Conservation (phyloP, 2,888 invertebrate genomes). For the Digitonthophagus gazella region DNA sequence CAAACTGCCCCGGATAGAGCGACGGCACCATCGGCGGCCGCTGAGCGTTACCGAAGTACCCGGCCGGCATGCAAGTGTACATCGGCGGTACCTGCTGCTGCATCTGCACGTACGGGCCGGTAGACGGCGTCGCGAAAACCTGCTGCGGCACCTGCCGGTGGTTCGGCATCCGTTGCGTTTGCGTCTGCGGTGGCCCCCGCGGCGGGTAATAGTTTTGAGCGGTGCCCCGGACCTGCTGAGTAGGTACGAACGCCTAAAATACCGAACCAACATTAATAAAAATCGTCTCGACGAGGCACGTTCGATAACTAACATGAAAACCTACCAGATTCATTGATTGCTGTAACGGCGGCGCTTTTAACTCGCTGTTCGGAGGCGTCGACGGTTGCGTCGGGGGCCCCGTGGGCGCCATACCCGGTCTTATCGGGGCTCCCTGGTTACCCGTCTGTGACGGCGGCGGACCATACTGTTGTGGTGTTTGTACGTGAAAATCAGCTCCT, state of each 20-base stretch:
- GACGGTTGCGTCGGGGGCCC: slow-evolving; percentile 51
- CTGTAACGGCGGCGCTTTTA: slow-evolving; percentile 46
- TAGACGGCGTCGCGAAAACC: slow-evolving; percentile 31
- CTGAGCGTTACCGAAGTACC: slow-evolving; percentile 21
- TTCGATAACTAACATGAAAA: slow-evolving; percentile 15
- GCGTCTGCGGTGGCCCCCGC: slow-evolving; percentile 38
- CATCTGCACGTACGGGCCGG: slow-evolving; percentile 29
- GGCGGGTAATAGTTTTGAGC: slow-evolving; percentile 32
- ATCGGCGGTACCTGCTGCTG: slow-evolving; percentile 29
- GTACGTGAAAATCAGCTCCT: slow-evolving; percentile 47
- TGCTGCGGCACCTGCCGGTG: slow-evolving; percentile 42
- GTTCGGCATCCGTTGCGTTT: slow-evolving; percentile 44
- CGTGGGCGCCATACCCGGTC: slow-evolving; percentile 44
- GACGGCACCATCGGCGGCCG: slow-evolving; percentile 21
- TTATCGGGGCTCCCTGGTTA: slow-evolving; percentile 46
- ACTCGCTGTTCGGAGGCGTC: slow-evolving; percentile 50
- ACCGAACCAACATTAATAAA: not conserved
- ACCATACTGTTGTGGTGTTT: slow-evolving; percentile 37
- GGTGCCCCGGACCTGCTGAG: slow-evolving; percentile 27
- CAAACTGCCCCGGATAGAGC: slow-evolving; percentile 20
- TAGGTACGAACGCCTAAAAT: not conserved
- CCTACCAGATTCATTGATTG: slow-evolving; percentile 44
- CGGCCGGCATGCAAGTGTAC: slow-evolving; percentile 24
- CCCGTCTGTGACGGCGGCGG: slow-evolving; percentile 46
- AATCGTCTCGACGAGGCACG: not conserved